phyloP scores from a whole-genome alignment of 2,888 invertebrate species.

The Polyommatus iphigenia region DNA sequence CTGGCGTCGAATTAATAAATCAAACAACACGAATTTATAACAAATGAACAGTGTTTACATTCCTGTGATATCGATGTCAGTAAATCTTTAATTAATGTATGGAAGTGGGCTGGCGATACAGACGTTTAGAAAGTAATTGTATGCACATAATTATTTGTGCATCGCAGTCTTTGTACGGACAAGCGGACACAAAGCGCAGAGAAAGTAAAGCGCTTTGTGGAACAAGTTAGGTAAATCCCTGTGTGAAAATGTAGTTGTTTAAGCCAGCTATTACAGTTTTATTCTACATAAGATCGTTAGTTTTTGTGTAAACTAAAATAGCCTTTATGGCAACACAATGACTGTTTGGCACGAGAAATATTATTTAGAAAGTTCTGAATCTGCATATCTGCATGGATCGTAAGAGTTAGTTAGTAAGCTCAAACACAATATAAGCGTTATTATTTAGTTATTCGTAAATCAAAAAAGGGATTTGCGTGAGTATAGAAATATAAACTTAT shows the following conservation, averaged over 20 bases:
- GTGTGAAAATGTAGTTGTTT: constrained; percentile 35
- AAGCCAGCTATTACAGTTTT: constrained; percentile 7
- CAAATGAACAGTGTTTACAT: constrained; percentile 41
- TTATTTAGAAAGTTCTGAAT: no score
- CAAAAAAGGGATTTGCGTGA: no score
- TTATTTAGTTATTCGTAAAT: no score
- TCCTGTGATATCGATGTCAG: constrained; percentile 40
- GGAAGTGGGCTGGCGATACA: constrained; percentile 46
- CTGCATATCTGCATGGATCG: no score
- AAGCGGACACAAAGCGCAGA: constrained; percentile 62
- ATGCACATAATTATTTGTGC: constrained; percentile 79
- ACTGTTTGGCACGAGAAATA: no score
- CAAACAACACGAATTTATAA: constrained; percentile 36
- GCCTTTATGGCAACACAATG: no score
- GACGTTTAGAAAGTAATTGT: constrained; percentile 73
- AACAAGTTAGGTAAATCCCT: constrained; percentile 37
- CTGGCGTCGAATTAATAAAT: constrained; percentile 33
- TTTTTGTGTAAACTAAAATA: no score
- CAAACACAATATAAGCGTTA: no score
- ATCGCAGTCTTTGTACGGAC: constrained; percentile 67
- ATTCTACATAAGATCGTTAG: neutral
- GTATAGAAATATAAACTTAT: no score
- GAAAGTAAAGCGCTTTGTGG: constrained; percentile 46
- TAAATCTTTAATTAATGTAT: constrained; percentile 42
- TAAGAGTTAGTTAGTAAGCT: no score